phyloP scores from a whole-genome alignment of 2,113 vertebrate genomes.

The Lethenteron camtschaticum region DNA sequence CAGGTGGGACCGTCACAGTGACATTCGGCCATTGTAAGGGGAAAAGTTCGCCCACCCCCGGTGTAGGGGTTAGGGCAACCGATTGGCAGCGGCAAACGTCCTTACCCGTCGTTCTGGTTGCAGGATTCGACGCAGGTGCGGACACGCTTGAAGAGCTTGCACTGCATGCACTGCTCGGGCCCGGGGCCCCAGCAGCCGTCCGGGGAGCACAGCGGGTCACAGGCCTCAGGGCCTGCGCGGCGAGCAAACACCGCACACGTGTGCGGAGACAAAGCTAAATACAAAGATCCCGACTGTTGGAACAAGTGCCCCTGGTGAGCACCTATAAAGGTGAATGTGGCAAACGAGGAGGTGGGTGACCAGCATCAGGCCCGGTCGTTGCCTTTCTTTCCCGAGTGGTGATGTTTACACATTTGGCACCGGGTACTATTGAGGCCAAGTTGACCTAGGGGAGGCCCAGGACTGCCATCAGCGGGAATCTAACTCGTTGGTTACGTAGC shows the following conservation, averaged over 20 bases:
- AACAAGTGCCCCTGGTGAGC: not conserved
- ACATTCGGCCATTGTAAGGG: not conserved
- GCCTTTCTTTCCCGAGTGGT: not conserved
- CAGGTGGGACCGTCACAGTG: not conserved
- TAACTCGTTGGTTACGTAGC: too few species aligned
- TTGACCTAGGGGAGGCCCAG: too few species aligned
- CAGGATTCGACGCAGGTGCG: constrained; percentile 1
- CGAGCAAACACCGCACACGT: not conserved
- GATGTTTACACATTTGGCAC: too few species aligned
- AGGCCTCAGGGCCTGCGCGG: not conserved
- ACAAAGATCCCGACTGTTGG: not conserved
- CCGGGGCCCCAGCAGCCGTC: constrained; percentile 1
- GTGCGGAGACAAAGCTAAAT: not conserved
- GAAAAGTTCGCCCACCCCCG: not conserved
- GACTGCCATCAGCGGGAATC: too few species aligned
- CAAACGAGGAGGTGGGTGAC: not conserved
- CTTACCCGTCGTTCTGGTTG: not conserved
- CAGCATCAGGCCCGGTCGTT: not conserved
- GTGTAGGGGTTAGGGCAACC: too few species aligned
- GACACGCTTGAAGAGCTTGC: not conserved
- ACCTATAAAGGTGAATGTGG: not conserved
- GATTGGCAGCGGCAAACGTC: not conserved
- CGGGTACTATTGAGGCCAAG: too few species aligned
- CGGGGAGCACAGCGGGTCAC: not conserved
- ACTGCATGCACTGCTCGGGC: not conserved